phyloP scores from a whole-genome alignment of 2,797 vertebrate species.

The Alosa sapidissima region DNA sequence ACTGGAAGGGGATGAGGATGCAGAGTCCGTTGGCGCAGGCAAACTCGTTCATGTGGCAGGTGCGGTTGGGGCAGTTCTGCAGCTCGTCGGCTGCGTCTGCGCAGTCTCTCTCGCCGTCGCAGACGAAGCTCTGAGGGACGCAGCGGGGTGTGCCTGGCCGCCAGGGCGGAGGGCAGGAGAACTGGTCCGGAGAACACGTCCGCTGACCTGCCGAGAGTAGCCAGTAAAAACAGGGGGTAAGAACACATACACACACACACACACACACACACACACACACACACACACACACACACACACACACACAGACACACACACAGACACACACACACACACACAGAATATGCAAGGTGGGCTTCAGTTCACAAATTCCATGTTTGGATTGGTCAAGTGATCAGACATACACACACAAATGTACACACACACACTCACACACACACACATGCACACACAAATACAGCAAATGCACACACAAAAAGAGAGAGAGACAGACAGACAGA shows the following conservation, averaged over 20 bases:
- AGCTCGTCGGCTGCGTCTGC: constrained; percentile 84
- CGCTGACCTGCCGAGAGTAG: constrained; percentile 68
- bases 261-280: background rate
- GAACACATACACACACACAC: background rate
- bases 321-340: background rate
- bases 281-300: no score
- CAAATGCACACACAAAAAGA: background rate
- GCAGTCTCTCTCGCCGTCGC: constrained; percentile 89
- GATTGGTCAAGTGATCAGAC: background rate
- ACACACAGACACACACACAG: background rate
- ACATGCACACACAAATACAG: background rate
- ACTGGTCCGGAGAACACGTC: constrained; percentile 80
- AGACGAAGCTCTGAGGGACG: constrained; percentile 78
- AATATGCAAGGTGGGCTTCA: background rate
- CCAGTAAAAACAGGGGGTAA: background rate
- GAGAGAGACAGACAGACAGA: background rate
- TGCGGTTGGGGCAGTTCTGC: constrained; percentile 87
- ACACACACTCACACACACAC: background rate
- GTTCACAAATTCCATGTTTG: no score
- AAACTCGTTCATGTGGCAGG: constrained; percentile 84
- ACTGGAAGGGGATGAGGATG: constrained; percentile 79
- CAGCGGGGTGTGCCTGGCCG: constrained; percentile 76
- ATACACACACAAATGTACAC: background rate
- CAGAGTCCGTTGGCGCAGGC: constrained; percentile 85
- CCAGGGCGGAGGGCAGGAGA: constrained; percentile 78